Base-by-base conservation (phyloP, 2,113 vertebrate genomes). In the Gobiocypris rarus region DNA sequence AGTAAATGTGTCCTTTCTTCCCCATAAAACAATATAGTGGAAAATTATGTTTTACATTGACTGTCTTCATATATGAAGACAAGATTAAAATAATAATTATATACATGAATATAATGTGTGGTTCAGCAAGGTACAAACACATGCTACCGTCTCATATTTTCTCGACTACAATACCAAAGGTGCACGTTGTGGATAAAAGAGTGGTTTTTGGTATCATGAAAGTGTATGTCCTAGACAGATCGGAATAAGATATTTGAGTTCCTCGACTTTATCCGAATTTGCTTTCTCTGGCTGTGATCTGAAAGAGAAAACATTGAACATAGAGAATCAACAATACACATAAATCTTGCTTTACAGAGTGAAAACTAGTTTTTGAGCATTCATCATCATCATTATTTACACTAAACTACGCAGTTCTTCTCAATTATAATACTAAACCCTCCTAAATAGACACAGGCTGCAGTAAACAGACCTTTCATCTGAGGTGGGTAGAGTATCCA, bases 231-330 rank as follows among this genome's bases (percentile, higher is more conserved):
- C 92, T 76, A 92, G 67, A 34, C 50, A 0, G 85, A 70, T n/a
- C 56, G 84, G 15, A 81, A 48, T 50, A 87, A 31, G 67, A 94
- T 74, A 86, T 82, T 52, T 0, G 91, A 2, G 76, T 91, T 94
- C 86, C 89, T 93, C 86, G 87, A 92, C 90, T 76, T 94, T 89
- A 95, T 91, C 61, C 93, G 87, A 75, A 94, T 92, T 84, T 78
- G 65, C 48, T 63, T 59, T 74, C 11, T 61, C 5, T 1, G 83
- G 13, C 15, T 19, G 3, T 61, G 22, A 89, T 22, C 91, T 92
- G 87, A 75, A 45, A 89, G 19, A 59, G 19, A 84, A n/a, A 84
- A 83, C 7, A 69, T 59, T 45, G 1, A 31, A 41, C 63, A 71
- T 8, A 24, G 4, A 24, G 38, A 70, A 43, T 70, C 41, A 71